Conservation (phyloP, 2,113 vertebrate genomes). For the Misgurnus anguillicaudatus region DNA sequence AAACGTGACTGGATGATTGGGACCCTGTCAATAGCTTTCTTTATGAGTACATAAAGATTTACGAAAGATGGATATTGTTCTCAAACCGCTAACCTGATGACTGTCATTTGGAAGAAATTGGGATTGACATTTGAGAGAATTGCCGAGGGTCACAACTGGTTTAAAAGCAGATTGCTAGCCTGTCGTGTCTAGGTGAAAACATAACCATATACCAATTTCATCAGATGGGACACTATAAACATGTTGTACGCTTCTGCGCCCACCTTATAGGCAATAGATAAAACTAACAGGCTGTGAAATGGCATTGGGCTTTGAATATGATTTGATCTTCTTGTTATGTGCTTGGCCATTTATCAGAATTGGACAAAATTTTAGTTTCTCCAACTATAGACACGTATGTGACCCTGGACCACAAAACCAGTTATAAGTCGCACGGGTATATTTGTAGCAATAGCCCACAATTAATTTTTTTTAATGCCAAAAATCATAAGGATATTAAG, state of each 20-base stretch:
- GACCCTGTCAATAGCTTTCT: constrained; percentile 82
- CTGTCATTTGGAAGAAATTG: constrained; percentile 70
- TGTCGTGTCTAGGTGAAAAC: constrained; percentile 51
- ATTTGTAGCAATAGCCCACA: too few relatives aligned
- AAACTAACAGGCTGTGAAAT: constrained; percentile 38
- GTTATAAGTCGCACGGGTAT: too few relatives aligned
- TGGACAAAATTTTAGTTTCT: too few relatives aligned
- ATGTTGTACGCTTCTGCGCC: not conserved
- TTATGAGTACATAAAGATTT: constrained; percentile 63
- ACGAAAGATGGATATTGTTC: constrained; percentile 44
- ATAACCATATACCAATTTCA: constrained; percentile 20
- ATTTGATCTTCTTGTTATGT: constrained; percentile 16
- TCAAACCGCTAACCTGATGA: constrained; percentile 55
- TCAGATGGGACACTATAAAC: constrained; percentile 1
- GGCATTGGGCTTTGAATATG: not conserved
- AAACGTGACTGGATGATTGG: constrained; percentile 88
- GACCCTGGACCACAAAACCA: too few relatives aligned
- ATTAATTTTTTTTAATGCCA: too few relatives aligned
- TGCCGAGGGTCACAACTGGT: not conserved
- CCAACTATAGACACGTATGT: too few relatives aligned
- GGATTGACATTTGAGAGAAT: constrained; percentile 61
- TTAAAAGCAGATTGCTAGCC: constrained; percentile 5
- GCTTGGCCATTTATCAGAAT: not conserved
- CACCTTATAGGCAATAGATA: constrained; percentile 6
- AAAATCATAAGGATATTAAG: too few relatives aligned